These are phyloP conservation scores for Tetrapedia diversipes DNA, from an alignment of 2,888 invertebrate species.

Conservation along the genomic window DNA sequence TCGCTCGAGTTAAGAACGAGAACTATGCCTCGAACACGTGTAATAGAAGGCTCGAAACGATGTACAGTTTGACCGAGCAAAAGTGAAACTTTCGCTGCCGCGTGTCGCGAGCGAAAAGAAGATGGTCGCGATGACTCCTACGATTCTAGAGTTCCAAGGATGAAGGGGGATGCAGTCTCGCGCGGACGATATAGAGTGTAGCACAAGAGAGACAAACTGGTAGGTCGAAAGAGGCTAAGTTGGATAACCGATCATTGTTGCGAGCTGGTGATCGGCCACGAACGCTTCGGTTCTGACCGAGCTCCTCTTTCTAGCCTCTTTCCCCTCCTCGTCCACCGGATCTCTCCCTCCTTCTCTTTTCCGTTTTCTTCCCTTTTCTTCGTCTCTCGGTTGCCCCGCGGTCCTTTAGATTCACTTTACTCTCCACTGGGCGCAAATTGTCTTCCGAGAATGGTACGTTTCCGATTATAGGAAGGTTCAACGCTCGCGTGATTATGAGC, in stretches of 20 bases:
- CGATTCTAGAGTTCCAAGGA: no score
- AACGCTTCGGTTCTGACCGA: constrained; percentile 44
- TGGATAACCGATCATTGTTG: constrained; percentile 71
- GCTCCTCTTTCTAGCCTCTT: constrained; percentile 46
- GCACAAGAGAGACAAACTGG: constrained; percentile 60
- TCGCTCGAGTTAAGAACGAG: no score
- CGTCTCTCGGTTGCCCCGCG: constrained; percentile 32
- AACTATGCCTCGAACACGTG: no score
- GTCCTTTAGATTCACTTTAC: constrained; percentile 58
- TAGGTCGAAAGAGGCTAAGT: constrained; percentile 63
- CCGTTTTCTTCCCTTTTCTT: background rate
- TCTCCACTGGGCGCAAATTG: constrained; percentile 73
- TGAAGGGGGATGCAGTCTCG: no score
- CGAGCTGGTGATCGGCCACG: constrained; percentile 74
- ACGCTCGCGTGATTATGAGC: constrained; percentile 63
- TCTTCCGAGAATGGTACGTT: constrained; percentile 75
- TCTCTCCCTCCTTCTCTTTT: constrained; percentile 17
- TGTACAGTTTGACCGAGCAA: no score
- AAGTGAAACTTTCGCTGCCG: no score
- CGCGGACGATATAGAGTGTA: no score
- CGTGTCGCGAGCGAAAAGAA: no score
- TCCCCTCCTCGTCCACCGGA: background rate
- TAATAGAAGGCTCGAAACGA: no score
- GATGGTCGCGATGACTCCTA: no score
- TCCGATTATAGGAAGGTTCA: constrained; percentile 74